These are phyloP conservation scores for Metalampra italica DNA, from an alignment of 2,888 invertebrate genomes.

Conservation along the genomic window DNA sequence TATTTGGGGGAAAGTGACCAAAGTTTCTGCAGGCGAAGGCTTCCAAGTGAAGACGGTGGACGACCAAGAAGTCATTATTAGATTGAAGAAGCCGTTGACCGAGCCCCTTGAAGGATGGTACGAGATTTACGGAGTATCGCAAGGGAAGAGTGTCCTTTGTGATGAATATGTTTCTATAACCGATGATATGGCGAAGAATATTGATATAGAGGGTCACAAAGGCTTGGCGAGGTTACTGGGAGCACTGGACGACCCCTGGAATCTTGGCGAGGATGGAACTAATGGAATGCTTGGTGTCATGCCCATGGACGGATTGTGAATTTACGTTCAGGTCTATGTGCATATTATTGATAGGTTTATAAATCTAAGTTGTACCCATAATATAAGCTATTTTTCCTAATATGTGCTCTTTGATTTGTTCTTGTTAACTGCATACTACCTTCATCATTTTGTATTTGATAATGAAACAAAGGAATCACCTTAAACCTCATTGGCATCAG, in stretches of 20 bases:
- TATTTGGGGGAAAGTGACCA: constrained; percentile 69
- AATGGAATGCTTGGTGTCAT: constrained; percentile 42
- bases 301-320: constrained; percentile 46
- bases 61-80: constrained; percentile 66
- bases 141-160: constrained; percentile 64
- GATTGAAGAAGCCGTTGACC: constrained; percentile 51
- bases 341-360: no score
- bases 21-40: constrained; percentile 63
- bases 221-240: constrained; percentile 54
- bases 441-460: no score
- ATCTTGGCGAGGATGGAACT: constrained; percentile 53
- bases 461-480: no score
- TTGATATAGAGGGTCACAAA: constrained; percentile 67
- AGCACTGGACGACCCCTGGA: constrained; percentile 71
- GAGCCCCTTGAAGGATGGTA: constrained; percentile 72
- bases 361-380: no score
- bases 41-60: constrained; percentile 69
- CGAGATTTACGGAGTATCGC: constrained; percentile 65
- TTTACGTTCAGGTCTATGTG: not conserved
- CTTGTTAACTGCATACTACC: no score
- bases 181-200: constrained; percentile 54
- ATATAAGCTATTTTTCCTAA: no score
- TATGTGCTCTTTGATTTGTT: no score
- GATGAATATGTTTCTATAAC: constrained; percentile 66
- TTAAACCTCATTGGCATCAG: no score